Evolutionary conservation across 1,140 invertebrate species (phyloP).

Genomic region (Drosophila sturtevanti): DNA sequence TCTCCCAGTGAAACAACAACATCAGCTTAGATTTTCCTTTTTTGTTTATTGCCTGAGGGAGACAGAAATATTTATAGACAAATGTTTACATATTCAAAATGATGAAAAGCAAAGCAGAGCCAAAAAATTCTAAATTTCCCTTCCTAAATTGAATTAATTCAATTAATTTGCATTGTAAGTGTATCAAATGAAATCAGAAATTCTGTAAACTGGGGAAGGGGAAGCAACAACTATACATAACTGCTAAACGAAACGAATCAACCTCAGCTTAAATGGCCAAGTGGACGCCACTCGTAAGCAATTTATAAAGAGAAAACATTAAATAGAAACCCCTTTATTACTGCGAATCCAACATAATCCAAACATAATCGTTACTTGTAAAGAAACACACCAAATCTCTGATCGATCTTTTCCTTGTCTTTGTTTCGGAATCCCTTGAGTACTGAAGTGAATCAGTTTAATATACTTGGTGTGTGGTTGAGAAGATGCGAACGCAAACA

Average conservation of each 20-base stretch:
- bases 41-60: constrained; percentile 1
- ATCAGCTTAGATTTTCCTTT: constrained; percentile 5
- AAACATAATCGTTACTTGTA: neutral
- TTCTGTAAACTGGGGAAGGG: constrained; percentile 65
- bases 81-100: constrained; percentile 17
- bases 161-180: constrained; percentile 81
- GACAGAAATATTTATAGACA: constrained; percentile 32
- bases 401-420: too few relatives aligned
- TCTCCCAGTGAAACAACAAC: constrained; percentile 29
- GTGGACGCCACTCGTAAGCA: constrained; percentile 51
- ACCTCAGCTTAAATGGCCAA: constrained; percentile 55
- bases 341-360: neutral
- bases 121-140: constrained; percentile 38
- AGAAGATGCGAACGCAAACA: too few relatives aligned
- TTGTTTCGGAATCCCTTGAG: too few relatives aligned
- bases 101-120: constrained; percentile 17
- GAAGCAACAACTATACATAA: constrained; percentile 44
- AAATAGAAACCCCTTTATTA: constrained; percentile 2
- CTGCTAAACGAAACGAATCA: constrained; percentile 52
- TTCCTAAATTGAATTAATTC: constrained; percentile 76
- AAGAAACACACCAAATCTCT: too few relatives aligned
- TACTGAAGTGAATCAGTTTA: too few relatives aligned
- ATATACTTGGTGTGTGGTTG: too few relatives aligned
- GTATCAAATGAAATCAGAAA: constrained; percentile 59
- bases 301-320: constrained; percentile 26